These are phyloP conservation scores for Drosophila arizonae DNA, from an alignment of 1,140 invertebrate species.

Conservation along the genomic window DNA sequence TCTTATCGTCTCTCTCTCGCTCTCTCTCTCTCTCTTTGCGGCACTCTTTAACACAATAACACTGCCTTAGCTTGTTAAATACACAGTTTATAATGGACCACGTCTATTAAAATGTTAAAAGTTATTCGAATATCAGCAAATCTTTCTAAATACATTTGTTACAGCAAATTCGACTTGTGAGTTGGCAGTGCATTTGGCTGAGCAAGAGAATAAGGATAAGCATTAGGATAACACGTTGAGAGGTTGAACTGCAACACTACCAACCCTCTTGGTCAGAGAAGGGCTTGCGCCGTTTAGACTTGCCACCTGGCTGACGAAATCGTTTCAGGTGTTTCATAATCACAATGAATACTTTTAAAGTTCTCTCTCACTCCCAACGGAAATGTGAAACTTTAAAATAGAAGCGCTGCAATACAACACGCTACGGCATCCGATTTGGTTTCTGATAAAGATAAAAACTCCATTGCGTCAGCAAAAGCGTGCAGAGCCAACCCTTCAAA, in stretches of 20 bases:
- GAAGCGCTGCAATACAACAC: slow-evolving; percentile 6
- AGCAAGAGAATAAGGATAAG: background rate
- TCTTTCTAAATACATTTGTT: too few species aligned
- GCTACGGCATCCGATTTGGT: background rate
- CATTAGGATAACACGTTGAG: background rate
- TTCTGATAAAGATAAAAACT: background rate
- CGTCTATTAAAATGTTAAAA: too few species aligned
- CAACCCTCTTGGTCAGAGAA: background rate
- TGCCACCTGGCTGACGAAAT: slow-evolving; percentile 58
- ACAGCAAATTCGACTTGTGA: too few species aligned
- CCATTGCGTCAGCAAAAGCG: slow-evolving; percentile 44
- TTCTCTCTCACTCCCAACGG: slow-evolving; percentile 12
- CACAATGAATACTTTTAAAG: slow-evolving; percentile 32
- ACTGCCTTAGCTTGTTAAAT: too few species aligned
- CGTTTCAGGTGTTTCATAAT: slow-evolving; percentile 44
- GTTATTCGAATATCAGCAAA: too few species aligned
- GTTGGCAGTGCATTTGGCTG: background rate
- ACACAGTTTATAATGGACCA: too few species aligned
- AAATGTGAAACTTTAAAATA: slow-evolving; percentile 57
- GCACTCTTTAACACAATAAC: background rate
- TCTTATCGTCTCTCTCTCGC: background rate
- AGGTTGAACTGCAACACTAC: background rate
- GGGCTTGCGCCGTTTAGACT: slow-evolving; percentile 16
- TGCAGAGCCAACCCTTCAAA: too few species aligned
- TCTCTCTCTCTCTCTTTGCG: too few species aligned